A percentile compares a stretch with the other conserved stretches of the same genome.
Evolutionary conservation across 2,888 invertebrate genomes (phyloP).

Genomic region (Drosophila stalkeri): DNA sequence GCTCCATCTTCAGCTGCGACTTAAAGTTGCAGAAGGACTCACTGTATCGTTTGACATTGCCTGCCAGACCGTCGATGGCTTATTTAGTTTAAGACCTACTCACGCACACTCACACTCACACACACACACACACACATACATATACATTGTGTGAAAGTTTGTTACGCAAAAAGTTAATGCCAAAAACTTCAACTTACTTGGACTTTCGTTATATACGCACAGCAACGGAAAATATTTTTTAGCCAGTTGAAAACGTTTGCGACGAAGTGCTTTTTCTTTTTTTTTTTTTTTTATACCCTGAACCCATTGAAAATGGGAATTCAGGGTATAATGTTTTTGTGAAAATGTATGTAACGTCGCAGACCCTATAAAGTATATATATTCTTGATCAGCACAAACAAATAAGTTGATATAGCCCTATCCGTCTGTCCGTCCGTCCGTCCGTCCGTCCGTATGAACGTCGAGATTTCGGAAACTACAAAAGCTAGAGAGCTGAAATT

Average conservation of each 20-base stretch:
- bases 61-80: conserved; percentile 45
- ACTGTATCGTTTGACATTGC: conserved; percentile 40
- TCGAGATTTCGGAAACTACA: too few relatives aligned
- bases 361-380: too few relatives aligned
- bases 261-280: conserved; percentile 1
- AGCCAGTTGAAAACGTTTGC: conserved; percentile 31
- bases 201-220: conserved; percentile 45
- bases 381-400: too few relatives aligned
- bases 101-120: conserved; percentile 16
- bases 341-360: too few relatives aligned
- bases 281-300: background rate
- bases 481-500: too few relatives aligned
- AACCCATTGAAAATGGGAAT: too few relatives aligned
- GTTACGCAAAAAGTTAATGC: conserved; percentile 44
- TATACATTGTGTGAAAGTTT: conserved; percentile 40
- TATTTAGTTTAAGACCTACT: conserved; percentile 51
- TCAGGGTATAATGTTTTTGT: too few relatives aligned
- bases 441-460: too few relatives aligned
- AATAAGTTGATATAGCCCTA: too few relatives aligned
- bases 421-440: too few relatives aligned
- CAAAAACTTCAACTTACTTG: conserved; percentile 48
- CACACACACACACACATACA: background rate
- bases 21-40: conserved; percentile 29
- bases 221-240: conserved; percentile 43
- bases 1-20: conserved; percentile 16